Percentiles rank a stretch among this genome's conserved stretches.
Conservation (phyloP, 1,140 invertebrate genomes). For the Nomia melanderi region DNA sequence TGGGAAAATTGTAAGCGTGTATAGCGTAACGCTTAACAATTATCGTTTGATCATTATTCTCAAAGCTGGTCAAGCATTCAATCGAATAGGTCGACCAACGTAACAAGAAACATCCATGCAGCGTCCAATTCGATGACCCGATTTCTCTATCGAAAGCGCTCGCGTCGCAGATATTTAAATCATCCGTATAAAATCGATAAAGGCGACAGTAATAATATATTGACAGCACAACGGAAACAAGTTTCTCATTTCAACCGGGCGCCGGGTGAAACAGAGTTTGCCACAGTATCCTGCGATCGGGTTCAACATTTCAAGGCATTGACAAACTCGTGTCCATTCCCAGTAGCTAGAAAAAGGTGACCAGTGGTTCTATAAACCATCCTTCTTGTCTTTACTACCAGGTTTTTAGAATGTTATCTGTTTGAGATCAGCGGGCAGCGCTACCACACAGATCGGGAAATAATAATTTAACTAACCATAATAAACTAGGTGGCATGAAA, state of each 20-base stretch:
- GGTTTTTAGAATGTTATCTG: not conserved
- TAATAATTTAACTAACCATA: constrained; percentile 1
- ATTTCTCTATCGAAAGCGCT: constrained; percentile 7
- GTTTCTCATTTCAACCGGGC: constrained; percentile 26
- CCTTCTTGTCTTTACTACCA: not conserved
- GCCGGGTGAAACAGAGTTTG: constrained; percentile 1
- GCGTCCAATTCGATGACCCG: not conserved
- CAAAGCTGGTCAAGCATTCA: not conserved
- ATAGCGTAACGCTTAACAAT: not conserved
- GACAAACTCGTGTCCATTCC: constrained; percentile 18
- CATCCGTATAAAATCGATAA: constrained; percentile 27
- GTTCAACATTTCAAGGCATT: constrained; percentile 34
- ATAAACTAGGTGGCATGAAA: not conserved
- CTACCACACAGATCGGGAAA: not conserved
- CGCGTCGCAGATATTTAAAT: not conserved
- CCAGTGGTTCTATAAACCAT: constrained; percentile 22
- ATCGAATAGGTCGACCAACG: not conserved
- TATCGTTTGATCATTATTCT: no score
- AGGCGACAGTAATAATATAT: constrained; percentile 24
- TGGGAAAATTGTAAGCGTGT: not conserved
- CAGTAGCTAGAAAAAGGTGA: constrained; percentile 2
- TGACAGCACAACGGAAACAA: constrained; percentile 22
- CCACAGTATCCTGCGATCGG: constrained; percentile 1
- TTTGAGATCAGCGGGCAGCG: not conserved
- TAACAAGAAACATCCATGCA: not conserved